phyloP scores from a whole-genome alignment of 2,888 invertebrate genomes.

The Erebia epiphron region DNA sequence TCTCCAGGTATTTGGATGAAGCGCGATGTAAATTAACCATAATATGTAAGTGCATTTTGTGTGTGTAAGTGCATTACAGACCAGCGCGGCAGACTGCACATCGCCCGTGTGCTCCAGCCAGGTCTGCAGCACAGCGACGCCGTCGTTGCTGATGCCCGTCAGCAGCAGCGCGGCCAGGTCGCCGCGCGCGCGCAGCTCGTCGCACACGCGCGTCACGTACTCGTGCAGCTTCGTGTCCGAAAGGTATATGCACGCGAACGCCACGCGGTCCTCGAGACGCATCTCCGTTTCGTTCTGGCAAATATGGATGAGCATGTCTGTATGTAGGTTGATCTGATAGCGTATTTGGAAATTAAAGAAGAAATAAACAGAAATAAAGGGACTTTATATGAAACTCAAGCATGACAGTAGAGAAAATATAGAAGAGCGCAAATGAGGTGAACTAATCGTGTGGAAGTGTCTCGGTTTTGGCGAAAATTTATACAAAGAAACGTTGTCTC shows the following conservation, averaged over 20 bases:
- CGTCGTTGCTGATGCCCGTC: slow-evolving; percentile 84
- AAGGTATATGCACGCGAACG: slow-evolving; percentile 94
- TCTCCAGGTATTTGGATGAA: too few species aligned
- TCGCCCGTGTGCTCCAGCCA: slow-evolving; percentile 95
- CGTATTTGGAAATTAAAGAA: too few species aligned
- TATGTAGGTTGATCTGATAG: too few species aligned
- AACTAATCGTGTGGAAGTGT: too few species aligned
- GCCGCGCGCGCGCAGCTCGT: slow-evolving; percentile 88
- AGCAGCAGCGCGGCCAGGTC: slow-evolving; percentile 92
- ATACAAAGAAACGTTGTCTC: too few species aligned
- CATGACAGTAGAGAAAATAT: too few species aligned
- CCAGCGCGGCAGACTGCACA: slow-evolving; percentile 94
- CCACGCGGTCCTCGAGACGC: slow-evolving; percentile 93
- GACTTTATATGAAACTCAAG: too few species aligned
- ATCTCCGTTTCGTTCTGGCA: slow-evolving; percentile 91
- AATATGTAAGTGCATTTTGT: too few species aligned
- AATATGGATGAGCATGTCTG: neutral
- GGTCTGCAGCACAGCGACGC: slow-evolving; percentile 91
- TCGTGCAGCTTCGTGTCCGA: slow-evolving; percentile 91
- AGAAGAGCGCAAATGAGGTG: too few species aligned
- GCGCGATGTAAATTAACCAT: too few species aligned
- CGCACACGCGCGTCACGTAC: slow-evolving; percentile 88
- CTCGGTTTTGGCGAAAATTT: too few species aligned
- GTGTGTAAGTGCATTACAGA: slow-evolving; percentile 52
- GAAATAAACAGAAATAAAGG: too few species aligned